These are phyloP conservation scores for Sceloporus undulatus DNA, from an alignment of 2,113 vertebrate species.

Conservation along the genomic window DNA sequence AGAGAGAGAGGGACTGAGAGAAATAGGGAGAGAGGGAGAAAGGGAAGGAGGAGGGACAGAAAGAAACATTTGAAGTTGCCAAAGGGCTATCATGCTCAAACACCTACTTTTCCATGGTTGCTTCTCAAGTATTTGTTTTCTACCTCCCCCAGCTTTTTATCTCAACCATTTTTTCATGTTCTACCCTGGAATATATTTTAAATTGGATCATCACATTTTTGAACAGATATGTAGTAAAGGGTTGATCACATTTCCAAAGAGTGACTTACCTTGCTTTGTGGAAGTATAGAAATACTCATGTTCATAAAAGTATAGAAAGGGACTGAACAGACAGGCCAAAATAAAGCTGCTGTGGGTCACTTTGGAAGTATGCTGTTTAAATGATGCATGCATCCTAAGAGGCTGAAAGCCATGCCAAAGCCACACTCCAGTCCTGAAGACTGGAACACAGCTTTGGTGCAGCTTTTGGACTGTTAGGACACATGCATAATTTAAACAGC, in stretches of 20 bases:
- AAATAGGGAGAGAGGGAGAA: background rate
- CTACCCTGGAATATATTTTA: slow-evolving; percentile 45
- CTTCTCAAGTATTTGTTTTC: slow-evolving; percentile 50
- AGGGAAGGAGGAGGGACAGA: background rate
- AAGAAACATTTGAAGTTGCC: slow-evolving; percentile 57
- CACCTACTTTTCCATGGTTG: slow-evolving; percentile 59
- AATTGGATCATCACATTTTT: slow-evolving; percentile 59
- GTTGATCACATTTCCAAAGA: slow-evolving; percentile 52
- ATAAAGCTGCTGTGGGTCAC: no score
- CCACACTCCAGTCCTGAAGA: no score
- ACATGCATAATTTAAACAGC: no score
- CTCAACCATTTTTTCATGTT: slow-evolving; percentile 33
- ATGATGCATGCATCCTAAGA: no score
- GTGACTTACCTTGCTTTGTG: background rate
- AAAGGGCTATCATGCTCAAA: slow-evolving; percentile 72
- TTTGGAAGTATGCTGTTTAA: no score
- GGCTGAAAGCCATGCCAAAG: no score
- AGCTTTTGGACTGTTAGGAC: no score
- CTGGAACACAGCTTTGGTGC: no score
- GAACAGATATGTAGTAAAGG: slow-evolving; percentile 37
- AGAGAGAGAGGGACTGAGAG: slow-evolving; percentile 19
- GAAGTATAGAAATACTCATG: slow-evolving; percentile 53
- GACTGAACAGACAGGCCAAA: no score
- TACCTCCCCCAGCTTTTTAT: slow-evolving; percentile 28
- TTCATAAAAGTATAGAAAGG: slow-evolving; percentile 27